These are phyloP conservation scores for Progne subis DNA, from an alignment of 2,113 vertebrate genomes.

Conservation along the genomic window DNA sequence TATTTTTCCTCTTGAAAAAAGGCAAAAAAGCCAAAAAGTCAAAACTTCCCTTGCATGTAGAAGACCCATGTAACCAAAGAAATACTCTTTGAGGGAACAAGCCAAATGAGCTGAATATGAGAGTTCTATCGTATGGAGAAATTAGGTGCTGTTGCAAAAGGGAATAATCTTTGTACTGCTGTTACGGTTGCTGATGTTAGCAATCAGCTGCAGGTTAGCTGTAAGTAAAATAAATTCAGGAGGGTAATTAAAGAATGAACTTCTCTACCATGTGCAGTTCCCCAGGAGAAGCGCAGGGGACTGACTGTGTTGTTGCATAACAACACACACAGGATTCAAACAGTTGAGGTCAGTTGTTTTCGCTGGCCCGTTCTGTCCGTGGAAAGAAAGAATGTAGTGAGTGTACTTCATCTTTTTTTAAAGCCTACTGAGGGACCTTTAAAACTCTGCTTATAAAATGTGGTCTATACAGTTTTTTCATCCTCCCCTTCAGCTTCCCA, in stretches of 20 bases:
- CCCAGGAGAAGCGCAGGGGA: neutral
- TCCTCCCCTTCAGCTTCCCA: neutral
- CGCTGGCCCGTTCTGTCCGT: neutral
- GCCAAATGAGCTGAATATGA: neutral
- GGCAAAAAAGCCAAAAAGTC: neutral
- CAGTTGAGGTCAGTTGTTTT: slow-evolving; percentile 66
- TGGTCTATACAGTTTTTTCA: slow-evolving; percentile 12
- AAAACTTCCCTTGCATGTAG: neutral
- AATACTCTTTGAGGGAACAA: neutral
- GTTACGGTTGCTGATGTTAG: neutral
- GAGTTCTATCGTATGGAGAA: neutral
- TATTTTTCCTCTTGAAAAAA: slow-evolving; percentile 28
- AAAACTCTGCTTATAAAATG: slow-evolving; percentile 43
- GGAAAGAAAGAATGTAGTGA: slow-evolving; percentile 47
- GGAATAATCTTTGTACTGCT: neutral
- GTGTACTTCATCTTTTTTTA: slow-evolving; percentile 7
- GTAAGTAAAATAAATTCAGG: neutral
- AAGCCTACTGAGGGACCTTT: slow-evolving; percentile 24
- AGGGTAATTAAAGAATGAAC: neutral
- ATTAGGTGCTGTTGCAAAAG: neutral
- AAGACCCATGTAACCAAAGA: neutral
- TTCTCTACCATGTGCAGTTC: neutral
- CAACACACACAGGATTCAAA: neutral
- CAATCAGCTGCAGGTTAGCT: neutral
- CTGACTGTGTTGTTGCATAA: neutral